Percentiles rank a stretch among this genome's conserved stretches.
Conservation (phyloP, 2,888 invertebrate species). For the Stenoptilia bipunctidactyla region DNA sequence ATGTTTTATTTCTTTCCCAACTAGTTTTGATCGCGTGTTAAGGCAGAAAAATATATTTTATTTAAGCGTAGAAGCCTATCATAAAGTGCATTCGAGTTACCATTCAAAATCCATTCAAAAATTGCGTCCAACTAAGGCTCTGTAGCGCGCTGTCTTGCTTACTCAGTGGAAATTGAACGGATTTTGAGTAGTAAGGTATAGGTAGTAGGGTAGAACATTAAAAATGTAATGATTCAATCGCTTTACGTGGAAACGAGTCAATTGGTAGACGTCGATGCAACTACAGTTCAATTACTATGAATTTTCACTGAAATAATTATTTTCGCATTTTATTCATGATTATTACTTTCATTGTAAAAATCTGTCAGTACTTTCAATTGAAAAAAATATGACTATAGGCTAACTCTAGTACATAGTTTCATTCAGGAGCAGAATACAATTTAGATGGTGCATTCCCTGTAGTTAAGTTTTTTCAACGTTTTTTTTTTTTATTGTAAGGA, state of each 20-base stretch:
- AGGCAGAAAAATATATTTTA: constrained; percentile 29
- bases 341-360: too few species aligned
- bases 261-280: constrained; percentile 21
- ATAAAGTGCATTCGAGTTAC: constrained; percentile 7
- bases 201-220: constrained; percentile 28
- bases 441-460: too few species aligned
- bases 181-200: constrained; percentile 7
- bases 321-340: too few species aligned
- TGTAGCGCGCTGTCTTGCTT: not conserved
- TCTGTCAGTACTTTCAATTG: too few species aligned
- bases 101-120: not conserved
- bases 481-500: too few species aligned
- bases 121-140: not conserved
- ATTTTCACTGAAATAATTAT: too few species aligned
- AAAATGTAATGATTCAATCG: constrained; percentile 53
- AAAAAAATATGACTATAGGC: too few species aligned
- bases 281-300: too few species aligned
- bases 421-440: too few species aligned
- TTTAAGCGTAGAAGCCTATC: constrained; percentile 20
- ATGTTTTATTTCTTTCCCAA: constrained; percentile 10
- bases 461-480: too few species aligned
- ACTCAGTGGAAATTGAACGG: not conserved
- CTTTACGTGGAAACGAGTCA: constrained; percentile 43
- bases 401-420: too few species aligned
- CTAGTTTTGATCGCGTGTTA: constrained; percentile 24